Base-by-base conservation (phyloP, 2,888 invertebrate species). In the Epinotia bilunana region DNA sequence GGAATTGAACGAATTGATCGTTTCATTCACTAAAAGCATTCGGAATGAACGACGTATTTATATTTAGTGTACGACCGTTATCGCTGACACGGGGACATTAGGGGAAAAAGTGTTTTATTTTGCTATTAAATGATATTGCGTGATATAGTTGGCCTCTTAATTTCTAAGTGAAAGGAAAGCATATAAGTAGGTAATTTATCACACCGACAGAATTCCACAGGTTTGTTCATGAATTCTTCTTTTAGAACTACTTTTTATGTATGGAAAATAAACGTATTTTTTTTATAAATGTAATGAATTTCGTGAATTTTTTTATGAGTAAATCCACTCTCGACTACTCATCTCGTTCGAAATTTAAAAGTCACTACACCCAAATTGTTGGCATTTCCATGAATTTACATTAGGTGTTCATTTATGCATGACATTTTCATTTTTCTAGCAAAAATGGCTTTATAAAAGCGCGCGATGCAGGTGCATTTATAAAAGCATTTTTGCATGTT, bases 11-110 rank as follows among this genome's bases (percentile, higher is more conserved):
- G 74, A 74, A 60, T 70, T 58, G 70, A 70, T 70, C 70, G 53
- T 49, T 64, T 60, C 74, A 74, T 74, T 74, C 74, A 74, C 64
- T 74, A 70, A 74, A 71, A 71, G 74, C 74, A 70, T 74, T 70
- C 64, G 20, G 49, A 74, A 71, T 74, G 53, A 64, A 55, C 57
- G 55, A 23, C 57, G 43, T 28, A 49, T 49, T 49, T 71, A 65
- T 71, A 65, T 71, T 57, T 28, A 61, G 60, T 58, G 62, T 55
- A 63, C 39, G 39, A 39, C 53, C 23, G 58, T 58, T 74, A 53
- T 71, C 72, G 72, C 46, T 64, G 72, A 61, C 70, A 61, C 70
- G 70, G 33, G 16, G 18, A 3, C 46, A 64, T 64, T 58, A 64
- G 46, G 64, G 68, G 68, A 2, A 43, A 58, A 68, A 68, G 5